Evolutionary conservation across 2,797 vertebrate species (phyloP), one percentile per base, ranked within the genome.

Genomic region (Melanotaenia trifasciata): DNA sequence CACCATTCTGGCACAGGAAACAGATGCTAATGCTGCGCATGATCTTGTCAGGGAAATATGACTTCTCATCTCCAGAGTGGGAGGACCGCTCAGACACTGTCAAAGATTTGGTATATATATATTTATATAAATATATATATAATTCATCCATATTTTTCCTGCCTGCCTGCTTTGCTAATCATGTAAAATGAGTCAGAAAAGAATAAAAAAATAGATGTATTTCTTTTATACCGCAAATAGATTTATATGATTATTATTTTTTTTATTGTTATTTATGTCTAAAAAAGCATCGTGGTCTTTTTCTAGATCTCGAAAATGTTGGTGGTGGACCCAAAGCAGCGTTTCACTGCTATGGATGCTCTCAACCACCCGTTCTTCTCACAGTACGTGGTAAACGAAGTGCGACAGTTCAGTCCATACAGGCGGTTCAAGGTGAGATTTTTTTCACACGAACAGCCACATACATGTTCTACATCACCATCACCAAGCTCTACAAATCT

Each of bases 1-100:
- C 98, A 0, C 98, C 98, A 0, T 99, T 99, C 94, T 99, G 98
- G 98, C 98, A 99, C 94, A 95, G 98, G 77, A 99, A 99, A 79
- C 98, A 99, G 95, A 97, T 97, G 96, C 88, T 99, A 91, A 99
- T 99, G 98, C 93, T 99, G 81, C 93, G 98, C 43, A 97, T 98
- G 98, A 99, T 99, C 82, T 93, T 99, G 93, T 92, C 93, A 0
- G 98, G 98, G 45, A 94, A 81, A 10, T 99, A 98, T 67, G 93
- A 97, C 62, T 97, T 97, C 5, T 92, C 94, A 4, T 98, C 97
- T 14, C 97, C 97, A 0, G 97, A 99, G 70, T 99, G 98, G 98
- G 97, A 99, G 0, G 98, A 99, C 71, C 95, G 96, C 82, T 99
- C 98, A 0, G 97, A 99, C 92, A 99, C 97, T 0, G 96, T 98